Evolutionary conservation across 2,888 invertebrate genomes (phyloP), one percentile per base, ranked within the genome.

Genomic region (Dendrolimus pini): DNA sequence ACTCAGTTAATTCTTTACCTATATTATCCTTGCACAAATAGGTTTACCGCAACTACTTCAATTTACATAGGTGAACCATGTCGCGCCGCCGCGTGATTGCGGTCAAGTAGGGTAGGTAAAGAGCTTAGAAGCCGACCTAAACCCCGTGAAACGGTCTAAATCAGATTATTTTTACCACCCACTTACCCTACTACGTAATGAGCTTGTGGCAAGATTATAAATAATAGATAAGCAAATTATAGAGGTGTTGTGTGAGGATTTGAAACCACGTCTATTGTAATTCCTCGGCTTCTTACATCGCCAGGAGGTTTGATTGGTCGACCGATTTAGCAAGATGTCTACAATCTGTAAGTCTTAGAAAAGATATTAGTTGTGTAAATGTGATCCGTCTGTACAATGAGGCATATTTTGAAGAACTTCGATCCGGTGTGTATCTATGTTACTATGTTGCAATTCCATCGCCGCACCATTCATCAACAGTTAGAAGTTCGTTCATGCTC

Each of bases 21-120:
- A 30, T 30, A 30, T 30, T 30, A 30, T 30, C 30, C 30, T 30
- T 30, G 30, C 30, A 30, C 30, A 30, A 30, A 30, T 30, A 30
- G 30, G 30, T 30, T 30, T 30, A 30, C 30, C 30, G 30, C 30
- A 30, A 30, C 30, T 30, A 12, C 47, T 47, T 12, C 12, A 47
- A 47, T 47, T 47, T 47, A 47, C 47, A 47, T 47, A 47, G 47
- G 47, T 47, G 47, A 47, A 12, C 9, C 47, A 9, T 9, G 47
- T 47, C 47, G 9, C 9, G 47, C 47, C 12, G 47, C 47, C 12
- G 47, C 67, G 67, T 71, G 69, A 80, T 78, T 71, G 77, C 80
- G 85, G 83, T 83, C 82, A 85, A 86, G 80, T 80, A 78, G 61
- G 63, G 70, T 77, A 60, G 61, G 65, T 84, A 85, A 85, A 80